Conservation (phyloP, 1,140 invertebrate species). For the Sweltsa coloradensis region DNA sequence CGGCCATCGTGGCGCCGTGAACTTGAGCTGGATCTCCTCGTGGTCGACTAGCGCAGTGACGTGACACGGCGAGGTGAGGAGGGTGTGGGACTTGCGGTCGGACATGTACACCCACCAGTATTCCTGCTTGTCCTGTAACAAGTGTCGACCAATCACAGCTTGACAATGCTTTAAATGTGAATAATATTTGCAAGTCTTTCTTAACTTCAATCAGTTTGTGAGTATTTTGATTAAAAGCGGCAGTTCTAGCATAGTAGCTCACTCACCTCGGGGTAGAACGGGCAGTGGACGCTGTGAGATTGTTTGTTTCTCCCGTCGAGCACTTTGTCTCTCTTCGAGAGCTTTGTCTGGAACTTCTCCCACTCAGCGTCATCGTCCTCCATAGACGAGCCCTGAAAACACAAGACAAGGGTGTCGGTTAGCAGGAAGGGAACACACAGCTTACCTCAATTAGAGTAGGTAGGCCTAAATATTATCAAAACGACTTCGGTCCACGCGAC, state of each 20-base stretch:
- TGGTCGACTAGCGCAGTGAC: slow-evolving; percentile 69
- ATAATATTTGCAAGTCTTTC: not conserved
- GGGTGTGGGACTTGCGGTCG: slow-evolving; percentile 79
- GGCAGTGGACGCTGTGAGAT: slow-evolving; percentile 93
- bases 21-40: slow-evolving; percentile 85
- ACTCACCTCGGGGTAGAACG: slow-evolving; percentile 76
- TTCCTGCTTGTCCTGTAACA: slow-evolving; percentile 80
- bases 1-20: slow-evolving; percentile 88
- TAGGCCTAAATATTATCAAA: no score
- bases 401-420: no score
- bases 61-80: slow-evolving; percentile 84
- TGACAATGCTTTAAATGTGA: not conserved
- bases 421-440: no score
- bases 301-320: slow-evolving; percentile 87
- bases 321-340: slow-evolving; percentile 70
- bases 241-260: not conserved
- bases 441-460: no score
- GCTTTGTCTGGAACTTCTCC: slow-evolving; percentile 56
- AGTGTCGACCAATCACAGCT: not conserved
- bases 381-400: slow-evolving; percentile 33
- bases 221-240: no score
- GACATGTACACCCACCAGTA: slow-evolving; percentile 99
- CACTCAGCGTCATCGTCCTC: slow-evolving; percentile 60
- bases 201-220: not conserved
- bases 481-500: no score